These are phyloP conservation scores for Nasonia giraulti DNA, from an alignment of 1,140 invertebrate genomes.

Conservation along the genomic window DNA sequence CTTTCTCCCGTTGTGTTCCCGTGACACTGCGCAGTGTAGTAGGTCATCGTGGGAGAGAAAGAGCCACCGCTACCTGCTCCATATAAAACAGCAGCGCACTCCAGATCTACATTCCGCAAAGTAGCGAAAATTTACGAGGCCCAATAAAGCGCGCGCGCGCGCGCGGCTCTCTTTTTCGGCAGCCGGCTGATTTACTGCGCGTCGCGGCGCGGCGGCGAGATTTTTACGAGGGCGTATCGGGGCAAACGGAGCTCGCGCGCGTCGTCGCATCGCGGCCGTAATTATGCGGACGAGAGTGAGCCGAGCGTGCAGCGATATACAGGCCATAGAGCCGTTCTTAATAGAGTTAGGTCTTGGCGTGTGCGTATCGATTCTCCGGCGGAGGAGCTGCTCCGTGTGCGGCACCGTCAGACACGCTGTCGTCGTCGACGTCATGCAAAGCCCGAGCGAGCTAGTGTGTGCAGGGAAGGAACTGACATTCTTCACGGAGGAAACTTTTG, in stretches of 20 bases:
- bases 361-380: slow-evolving; percentile 50
- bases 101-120: slow-evolving; percentile 15
- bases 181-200: background rate
- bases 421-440: slow-evolving; percentile 25
- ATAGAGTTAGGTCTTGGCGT: slow-evolving; percentile 31
- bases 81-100: background rate
- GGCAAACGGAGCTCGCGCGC: no score
- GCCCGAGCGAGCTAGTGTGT: no score
- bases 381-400: slow-evolving; percentile 43
- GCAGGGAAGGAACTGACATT: background rate
- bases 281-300: slow-evolving; percentile 13
- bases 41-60: background rate
- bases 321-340: background rate
- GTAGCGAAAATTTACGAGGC: slow-evolving; percentile 42
- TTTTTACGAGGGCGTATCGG: background rate
- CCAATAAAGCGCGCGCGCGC: slow-evolving; percentile 25
- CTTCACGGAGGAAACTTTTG: background rate
- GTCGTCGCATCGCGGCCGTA: background rate
- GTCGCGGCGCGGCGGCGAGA: background rate
- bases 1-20: background rate
- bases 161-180: no score
- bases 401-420: slow-evolving; percentile 56
- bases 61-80: background rate
- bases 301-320: background rate
- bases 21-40: background rate